Conservation (phyloP, 2,888 invertebrate species). For the Serripes groenlandicus region DNA sequence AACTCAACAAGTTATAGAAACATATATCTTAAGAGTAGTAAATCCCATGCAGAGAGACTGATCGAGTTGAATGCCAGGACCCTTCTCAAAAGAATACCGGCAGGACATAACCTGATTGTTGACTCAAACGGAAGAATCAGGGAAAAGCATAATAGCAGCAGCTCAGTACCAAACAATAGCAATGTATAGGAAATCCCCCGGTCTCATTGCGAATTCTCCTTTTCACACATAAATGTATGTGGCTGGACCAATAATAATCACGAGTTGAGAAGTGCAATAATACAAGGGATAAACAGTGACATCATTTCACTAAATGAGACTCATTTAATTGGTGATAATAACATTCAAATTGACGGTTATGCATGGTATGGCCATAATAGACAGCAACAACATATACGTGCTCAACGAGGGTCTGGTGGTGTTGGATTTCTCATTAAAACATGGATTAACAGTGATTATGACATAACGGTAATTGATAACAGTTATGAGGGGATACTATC, state of each 20-base stretch:
- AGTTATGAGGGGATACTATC: slow-evolving; percentile 2
- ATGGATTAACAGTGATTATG: not conserved
- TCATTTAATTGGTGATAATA: not conserved
- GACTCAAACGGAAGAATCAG: not conserved
- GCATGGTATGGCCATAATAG: slow-evolving; percentile 15
- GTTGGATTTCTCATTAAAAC: slow-evolving; percentile 11
- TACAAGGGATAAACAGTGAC: not conserved
- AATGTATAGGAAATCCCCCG: not conserved
- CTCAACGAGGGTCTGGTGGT: not conserved
- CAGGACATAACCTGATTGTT: not conserved
- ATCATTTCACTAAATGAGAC: slow-evolving; percentile 1
- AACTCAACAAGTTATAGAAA: not conserved
- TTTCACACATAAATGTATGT: too few relatives aligned
- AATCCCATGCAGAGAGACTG: slow-evolving; percentile 8
- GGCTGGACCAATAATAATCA: too few relatives aligned
- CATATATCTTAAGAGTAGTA: slow-evolving; percentile 7
- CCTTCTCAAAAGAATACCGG: not conserved
- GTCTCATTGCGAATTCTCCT: too few relatives aligned
- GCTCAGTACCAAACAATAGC: not conserved
- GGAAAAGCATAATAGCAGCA: not conserved
- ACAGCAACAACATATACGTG: not conserved
- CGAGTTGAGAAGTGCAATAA: not conserved
- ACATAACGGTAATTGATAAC: not conserved
- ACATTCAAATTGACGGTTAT: not conserved
- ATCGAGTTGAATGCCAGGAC: not conserved